Evolutionary conservation across 1,140 invertebrate genomes (phyloP).

Genomic region (Anagrus nilaparvatae): DNA sequence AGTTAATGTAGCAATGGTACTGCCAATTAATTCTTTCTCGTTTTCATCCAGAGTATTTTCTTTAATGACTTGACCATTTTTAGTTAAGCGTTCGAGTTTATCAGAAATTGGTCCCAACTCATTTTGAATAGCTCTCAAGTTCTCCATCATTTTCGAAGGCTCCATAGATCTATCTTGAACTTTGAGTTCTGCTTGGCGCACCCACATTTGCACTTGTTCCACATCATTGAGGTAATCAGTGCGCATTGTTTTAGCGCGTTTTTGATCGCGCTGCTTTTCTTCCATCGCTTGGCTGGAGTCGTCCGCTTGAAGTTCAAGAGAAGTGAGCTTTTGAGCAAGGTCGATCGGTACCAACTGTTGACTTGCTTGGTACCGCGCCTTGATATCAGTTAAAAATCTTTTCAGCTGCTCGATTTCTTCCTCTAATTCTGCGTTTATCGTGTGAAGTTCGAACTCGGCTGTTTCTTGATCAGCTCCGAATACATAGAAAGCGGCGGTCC

Average conservation of each 20-base stretch:
- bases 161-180: conserved; percentile 71
- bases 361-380: conserved; percentile 55
- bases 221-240: conserved; percentile 70
- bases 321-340: conserved; percentile 62
- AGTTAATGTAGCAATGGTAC: conserved; percentile 61
- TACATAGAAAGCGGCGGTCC: conserved; percentile 59
- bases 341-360: conserved; percentile 63
- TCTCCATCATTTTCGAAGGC: conserved; percentile 65
- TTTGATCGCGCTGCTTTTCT: conserved; percentile 76
- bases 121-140: conserved; percentile 62
- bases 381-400: conserved; percentile 52
- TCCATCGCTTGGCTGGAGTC: conserved; percentile 67
- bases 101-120: conserved; percentile 64
- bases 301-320: conserved; percentile 70
- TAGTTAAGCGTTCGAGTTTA: conserved; percentile 64
- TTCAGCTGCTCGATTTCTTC: conserved; percentile 48
- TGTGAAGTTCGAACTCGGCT: conserved; percentile 43
- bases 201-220: conserved; percentile 72
- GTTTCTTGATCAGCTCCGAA: conserved; percentile 56
- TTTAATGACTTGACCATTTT: conserved; percentile 65
- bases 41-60: conserved; percentile 67
- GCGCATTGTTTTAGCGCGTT: conserved; percentile 68
- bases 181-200: conserved; percentile 69
- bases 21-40: conserved; percentile 65
- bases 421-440: conserved; percentile 41